Conservation (phyloP, 1,140 invertebrate species). For the Drosophila mojavensis region DNA sequence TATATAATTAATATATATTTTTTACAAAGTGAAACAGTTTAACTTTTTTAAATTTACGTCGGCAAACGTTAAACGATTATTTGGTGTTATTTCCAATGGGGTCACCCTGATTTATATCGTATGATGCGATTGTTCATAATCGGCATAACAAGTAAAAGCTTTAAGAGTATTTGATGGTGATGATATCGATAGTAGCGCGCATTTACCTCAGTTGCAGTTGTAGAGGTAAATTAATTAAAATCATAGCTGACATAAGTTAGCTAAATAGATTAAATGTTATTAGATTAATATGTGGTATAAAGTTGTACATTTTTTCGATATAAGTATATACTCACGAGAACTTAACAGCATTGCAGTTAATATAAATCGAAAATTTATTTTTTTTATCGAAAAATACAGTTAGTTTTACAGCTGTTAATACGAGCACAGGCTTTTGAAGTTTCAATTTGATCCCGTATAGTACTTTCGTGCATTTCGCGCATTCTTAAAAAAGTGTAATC, state of each 20-base stretch:
- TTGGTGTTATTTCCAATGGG: background rate
- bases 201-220: too few species aligned
- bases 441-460: background rate
- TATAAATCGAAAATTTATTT: background rate
- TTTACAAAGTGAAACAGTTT: background rate
- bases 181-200: background rate
- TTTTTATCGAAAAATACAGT: background rate
- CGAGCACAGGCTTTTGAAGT: constrained; percentile 1
- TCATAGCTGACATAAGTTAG: too few species aligned
- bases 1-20: constrained; percentile 24
- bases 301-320: too few species aligned
- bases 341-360: too few species aligned
- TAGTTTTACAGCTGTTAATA: background rate
- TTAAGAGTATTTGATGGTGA: background rate
- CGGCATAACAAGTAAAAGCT: background rate
- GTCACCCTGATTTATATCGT: background rate
- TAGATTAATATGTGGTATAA: too few species aligned
- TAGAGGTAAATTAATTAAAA: too few species aligned
- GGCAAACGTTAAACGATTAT: background rate
- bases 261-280: too few species aligned
- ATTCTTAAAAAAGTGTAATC: background rate
- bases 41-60: constrained; percentile 5
- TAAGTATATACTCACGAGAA: background rate
- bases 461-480: background rate
- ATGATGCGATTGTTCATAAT: background rate